These are phyloP conservation scores for Clarias pachynema DNA, from an alignment of 2,797 vertebrate species.

Conservation along the genomic window DNA sequence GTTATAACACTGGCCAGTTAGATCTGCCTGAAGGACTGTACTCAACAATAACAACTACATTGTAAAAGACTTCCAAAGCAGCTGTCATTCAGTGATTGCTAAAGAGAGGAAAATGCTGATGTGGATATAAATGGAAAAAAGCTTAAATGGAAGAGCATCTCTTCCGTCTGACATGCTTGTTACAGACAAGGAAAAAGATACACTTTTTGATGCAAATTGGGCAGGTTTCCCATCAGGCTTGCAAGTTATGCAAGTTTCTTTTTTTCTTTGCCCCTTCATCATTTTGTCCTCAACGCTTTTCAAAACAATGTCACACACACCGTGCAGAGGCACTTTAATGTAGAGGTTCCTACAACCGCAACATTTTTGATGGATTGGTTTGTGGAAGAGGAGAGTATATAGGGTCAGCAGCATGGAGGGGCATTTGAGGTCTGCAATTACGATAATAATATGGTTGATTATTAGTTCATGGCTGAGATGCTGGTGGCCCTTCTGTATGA, in stretches of 20 bases:
- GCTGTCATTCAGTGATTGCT: not conserved
- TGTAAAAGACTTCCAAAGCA: not conserved
- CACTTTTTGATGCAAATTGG: not conserved
- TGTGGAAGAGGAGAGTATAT: not conserved
- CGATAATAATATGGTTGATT: not conserved
- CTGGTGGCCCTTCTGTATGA: not conserved
- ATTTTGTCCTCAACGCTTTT: slow-evolving; percentile 6
- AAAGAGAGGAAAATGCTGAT: not conserved
- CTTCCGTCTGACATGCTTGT: not conserved
- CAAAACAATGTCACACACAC: not conserved
- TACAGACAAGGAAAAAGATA: not conserved
- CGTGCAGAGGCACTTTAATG: not conserved
- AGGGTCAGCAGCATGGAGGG: not conserved
- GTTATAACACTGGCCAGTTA: not conserved
- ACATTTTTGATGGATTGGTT: not conserved
- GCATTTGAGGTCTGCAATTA: not conserved
- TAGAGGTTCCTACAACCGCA: not conserved
- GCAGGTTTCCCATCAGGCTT: not conserved
- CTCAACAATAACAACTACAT: not conserved
- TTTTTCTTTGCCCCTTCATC: not conserved
- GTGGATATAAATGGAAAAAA: not conserved
- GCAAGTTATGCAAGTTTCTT: not conserved
- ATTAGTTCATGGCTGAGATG: slow-evolving; percentile 9
- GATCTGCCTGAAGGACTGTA: not conserved
- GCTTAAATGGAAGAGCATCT: not conserved